A percentile compares a stretch with the other conserved stretches of the same genome.
These are phyloP conservation scores for Blomia tropicalis DNA, from an alignment of 2,888 invertebrate species.

Conservation along the genomic window DNA sequence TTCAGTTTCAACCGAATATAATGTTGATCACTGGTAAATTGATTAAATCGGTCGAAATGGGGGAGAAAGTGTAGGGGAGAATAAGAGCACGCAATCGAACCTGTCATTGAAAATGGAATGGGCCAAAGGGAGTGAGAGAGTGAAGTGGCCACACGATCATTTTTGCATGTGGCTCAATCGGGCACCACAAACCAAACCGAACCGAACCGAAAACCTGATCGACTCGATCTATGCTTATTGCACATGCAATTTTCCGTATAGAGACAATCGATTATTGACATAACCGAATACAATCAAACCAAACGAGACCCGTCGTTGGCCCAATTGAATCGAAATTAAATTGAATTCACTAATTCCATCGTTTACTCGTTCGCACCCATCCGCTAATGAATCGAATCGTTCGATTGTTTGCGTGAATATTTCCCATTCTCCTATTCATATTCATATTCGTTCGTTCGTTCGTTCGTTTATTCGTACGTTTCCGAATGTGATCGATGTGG, in stretches of 20 bases:
- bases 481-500: neutral
- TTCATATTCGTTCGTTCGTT: neutral
- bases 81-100: neutral
- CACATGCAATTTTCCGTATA: too few species aligned
- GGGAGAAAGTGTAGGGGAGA: too few species aligned
- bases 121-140: too few species aligned
- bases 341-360: neutral
- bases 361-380: neutral
- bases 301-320: too few species aligned
- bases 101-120: neutral
- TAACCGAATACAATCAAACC: too few species aligned
- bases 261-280: conserved; percentile 13
- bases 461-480: too few species aligned
- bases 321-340: neutral
- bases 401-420: neutral
- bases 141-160: neutral
- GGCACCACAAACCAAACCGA: neutral
- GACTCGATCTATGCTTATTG: too few species aligned
- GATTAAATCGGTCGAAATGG: too few species aligned
- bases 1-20: neutral
- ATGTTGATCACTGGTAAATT: conserved; percentile 2
- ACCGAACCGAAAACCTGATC: neutral
- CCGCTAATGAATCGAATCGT: neutral
- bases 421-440: neutral
- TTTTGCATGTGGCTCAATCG: conserved; percentile 14